Conservation (phyloP, 2,797 vertebrate species). For the Sebastes variabilis region DNA sequence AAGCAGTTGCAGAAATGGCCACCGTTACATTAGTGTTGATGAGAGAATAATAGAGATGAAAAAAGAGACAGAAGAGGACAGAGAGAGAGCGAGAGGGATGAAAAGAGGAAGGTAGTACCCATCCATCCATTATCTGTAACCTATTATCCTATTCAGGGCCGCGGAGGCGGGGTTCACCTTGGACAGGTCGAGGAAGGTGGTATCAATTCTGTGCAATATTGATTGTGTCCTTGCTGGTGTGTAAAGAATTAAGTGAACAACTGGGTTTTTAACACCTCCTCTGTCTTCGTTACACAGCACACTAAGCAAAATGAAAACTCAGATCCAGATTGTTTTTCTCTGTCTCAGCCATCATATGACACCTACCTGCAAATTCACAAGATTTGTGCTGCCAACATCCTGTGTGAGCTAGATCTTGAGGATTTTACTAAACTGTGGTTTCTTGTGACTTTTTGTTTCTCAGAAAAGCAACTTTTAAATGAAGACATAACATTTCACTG, state of each 20-base stretch:
- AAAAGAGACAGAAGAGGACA: background rate
- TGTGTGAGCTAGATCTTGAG: background rate
- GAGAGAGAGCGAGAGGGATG: background rate
- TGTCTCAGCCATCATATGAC: background rate
- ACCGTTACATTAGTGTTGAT: background rate
- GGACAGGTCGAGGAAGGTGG: background rate
- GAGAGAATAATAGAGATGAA: background rate
- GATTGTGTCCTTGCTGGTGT: constrained; percentile 17
- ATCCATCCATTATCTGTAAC: no score
- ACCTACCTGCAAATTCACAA: background rate
- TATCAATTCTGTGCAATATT: constrained; percentile 42
- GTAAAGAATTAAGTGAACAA: constrained; percentile 47
- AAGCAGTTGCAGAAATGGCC: constrained; percentile 20
- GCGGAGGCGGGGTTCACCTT: no score
- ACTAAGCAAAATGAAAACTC: background rate
- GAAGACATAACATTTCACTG: background rate
- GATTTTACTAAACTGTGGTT: background rate
- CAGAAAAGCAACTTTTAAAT: background rate
- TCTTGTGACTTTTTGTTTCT: background rate
- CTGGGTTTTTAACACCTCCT: constrained; percentile 18
- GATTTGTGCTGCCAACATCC: background rate
- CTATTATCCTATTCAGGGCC: no score
- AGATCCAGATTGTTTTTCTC: background rate
- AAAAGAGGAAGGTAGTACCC: accelerated
- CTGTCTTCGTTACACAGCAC: background rate